phyloP scores from a whole-genome alignment of 2,797 vertebrate genomes.

The Sylvia borin region DNA sequence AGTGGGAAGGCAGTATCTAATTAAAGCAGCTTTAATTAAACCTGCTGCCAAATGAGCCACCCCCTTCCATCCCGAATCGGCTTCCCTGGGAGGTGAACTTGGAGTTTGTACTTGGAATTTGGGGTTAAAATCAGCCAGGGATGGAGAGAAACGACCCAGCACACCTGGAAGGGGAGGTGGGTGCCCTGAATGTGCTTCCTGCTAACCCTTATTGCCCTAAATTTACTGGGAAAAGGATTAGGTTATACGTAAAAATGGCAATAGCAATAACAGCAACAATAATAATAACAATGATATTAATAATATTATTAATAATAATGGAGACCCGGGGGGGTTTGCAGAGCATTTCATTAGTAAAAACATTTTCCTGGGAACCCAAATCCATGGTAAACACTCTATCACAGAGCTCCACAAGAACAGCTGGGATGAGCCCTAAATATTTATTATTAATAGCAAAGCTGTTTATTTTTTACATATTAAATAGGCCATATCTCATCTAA shows the following conservation, averaged over 20 bases:
- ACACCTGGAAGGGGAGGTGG: neutral
- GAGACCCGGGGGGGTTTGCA: neutral
- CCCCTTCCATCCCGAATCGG: fast-evolving
- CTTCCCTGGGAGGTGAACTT: neutral
- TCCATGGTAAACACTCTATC: neutral
- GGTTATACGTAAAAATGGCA: neutral
- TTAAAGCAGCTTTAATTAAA: neutral
- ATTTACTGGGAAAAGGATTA: neutral
- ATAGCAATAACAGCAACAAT: neutral
- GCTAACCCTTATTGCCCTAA: neutral
- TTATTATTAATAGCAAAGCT: constrained; percentile 65
- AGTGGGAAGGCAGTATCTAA: neutral
- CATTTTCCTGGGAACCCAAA: constrained; percentile 9
- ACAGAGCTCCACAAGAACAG: neutral
- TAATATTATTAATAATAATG: neutral
- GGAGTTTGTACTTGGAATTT: neutral
- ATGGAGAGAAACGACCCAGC: neutral
- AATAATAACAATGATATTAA: neutral
- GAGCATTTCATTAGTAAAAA: neutral
- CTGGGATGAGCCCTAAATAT: constrained; percentile 49
- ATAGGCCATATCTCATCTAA: constrained; percentile 56
- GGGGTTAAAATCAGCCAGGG: neutral
- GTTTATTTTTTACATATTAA: constrained; percentile 63
- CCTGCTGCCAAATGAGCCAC: fast-evolving
- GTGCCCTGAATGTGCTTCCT: neutral